Conservation (phyloP, 37 sponge, comb jelly and placozoan species). For the Petrosia ficiformis region DNA sequence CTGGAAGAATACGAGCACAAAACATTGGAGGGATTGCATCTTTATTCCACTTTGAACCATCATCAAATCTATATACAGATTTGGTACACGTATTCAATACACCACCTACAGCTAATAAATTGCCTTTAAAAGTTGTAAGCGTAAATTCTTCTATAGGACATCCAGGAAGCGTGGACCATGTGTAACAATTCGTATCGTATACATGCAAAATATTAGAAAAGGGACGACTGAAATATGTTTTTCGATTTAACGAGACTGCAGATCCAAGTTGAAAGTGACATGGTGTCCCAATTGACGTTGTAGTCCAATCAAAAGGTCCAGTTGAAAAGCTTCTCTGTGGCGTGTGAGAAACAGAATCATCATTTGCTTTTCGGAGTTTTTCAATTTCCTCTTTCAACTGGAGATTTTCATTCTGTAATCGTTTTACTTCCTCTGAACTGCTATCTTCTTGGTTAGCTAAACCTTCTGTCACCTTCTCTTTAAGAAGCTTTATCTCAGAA, state of each 20-base stretch:
- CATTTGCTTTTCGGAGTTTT: background rate
- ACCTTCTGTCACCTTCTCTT: no score
- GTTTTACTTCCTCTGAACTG: background rate
- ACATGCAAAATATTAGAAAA: background rate
- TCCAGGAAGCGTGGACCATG: slow-evolving; percentile 9
- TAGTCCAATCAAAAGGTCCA: background rate
- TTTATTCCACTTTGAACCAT: background rate
- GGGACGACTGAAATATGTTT: background rate
- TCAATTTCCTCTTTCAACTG: background rate
- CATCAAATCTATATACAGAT: background rate
- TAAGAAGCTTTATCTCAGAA: no score
- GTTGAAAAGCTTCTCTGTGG: background rate
- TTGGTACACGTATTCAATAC: background rate
- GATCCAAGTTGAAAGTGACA: background rate
- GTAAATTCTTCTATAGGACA: slow-evolving; percentile 8
- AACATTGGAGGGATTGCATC: background rate
- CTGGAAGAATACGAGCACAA: background rate
- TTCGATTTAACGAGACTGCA: background rate
- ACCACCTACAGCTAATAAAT: slow-evolving; percentile 4
- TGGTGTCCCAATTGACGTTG: background rate
- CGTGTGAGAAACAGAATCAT: background rate
- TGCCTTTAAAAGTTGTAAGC: background rate
- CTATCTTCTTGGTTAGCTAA: background rate
- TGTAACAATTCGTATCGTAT: background rate
- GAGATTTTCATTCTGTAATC: no score